Evolutionary conservation across 2,797 vertebrate genomes (phyloP), one percentile per base, ranked within the genome.

Genomic region (Etheostoma perlongum): DNA sequence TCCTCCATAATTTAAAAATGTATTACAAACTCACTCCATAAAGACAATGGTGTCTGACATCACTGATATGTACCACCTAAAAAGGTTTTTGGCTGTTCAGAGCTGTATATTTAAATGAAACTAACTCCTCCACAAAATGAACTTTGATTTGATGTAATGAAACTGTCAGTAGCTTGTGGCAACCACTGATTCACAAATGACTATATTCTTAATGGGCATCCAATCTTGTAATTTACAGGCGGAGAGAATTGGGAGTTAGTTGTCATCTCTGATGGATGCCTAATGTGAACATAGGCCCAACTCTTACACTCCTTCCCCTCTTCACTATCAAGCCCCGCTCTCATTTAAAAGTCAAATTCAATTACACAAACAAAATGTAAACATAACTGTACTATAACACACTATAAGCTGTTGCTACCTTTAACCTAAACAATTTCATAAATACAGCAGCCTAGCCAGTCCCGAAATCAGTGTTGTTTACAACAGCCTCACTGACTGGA

Each of bases 331-430:
- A 60, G 61, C 66, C 63, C 70, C 74, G 67, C 74, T 74, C 81
- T 86, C 78, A 91, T 90, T 91, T 87, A 90, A 74, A 70, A 80
- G 82, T 69, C 61, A 70, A 67, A 75, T 76, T 85, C 58, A 72
- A 77, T 87, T 87, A 88, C 67, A 51, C 51, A 82, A 83, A 55
- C 62, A 49, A 42, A 65, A 73, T 66, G 66, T 80, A 85, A 88
- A 88, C 74, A 78, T 72, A 82, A 76, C 85, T 84, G 66, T 70
- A 67, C 33, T 14, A 11, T 21, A 52, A 57, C 18, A 82, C 59
- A 77, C 44, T 70, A 40, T 40, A 40, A 70, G 33, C 30, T 40
- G 25, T 63, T 14, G 0, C 40, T 19, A 40, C 21, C 3, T 33
- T 46, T 4, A 48, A n/a, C 9, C 7, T 18, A 61, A 33, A 53